These are phyloP conservation scores for Cirrhinus molitorella DNA, from an alignment of 2,797 vertebrate genomes.

Conservation along the genomic window DNA sequence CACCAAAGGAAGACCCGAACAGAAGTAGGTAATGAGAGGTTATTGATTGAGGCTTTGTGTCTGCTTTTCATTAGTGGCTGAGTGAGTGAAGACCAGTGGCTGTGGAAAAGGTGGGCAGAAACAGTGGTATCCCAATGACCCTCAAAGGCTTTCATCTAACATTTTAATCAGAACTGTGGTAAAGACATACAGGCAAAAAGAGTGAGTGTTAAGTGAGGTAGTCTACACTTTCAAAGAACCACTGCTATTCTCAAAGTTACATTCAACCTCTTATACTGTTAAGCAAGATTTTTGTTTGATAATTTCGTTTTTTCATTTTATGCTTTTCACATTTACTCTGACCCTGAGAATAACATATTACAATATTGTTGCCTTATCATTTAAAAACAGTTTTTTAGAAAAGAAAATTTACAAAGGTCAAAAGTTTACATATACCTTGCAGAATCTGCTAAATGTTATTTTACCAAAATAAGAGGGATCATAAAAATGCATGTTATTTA, in stretches of 20 bases:
- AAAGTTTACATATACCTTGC: no score
- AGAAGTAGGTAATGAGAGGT: conserved; percentile 76
- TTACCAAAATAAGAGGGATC: no score
- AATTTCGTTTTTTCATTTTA: neutral
- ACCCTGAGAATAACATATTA: neutral
- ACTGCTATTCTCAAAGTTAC: neutral
- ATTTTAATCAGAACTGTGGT: conserved; percentile 45
- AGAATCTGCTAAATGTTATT: no score
- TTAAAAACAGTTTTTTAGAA: no score
- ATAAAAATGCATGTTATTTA: no score
- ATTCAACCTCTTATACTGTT: neutral
- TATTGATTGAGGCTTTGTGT: conserved; percentile 79
- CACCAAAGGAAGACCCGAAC: conserved; percentile 62
- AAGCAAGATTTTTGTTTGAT: neutral
- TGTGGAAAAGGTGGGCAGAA: conserved; percentile 36
- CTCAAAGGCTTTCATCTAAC: conserved; percentile 51
- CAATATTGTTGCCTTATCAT: neutral
- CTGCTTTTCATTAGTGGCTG: conserved; percentile 78
- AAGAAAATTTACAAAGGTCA: no score
- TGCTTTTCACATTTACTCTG: neutral
- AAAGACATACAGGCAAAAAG: conserved; percentile 28
- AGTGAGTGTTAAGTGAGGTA: neutral
- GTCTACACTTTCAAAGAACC: conserved; percentile 27
- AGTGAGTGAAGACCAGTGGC: conserved; percentile 53
- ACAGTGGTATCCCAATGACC: conserved; percentile 44